These are phyloP conservation scores for Dendroctonus valens DNA, from an alignment of 1,140 invertebrate species.

Conservation along the genomic window DNA sequence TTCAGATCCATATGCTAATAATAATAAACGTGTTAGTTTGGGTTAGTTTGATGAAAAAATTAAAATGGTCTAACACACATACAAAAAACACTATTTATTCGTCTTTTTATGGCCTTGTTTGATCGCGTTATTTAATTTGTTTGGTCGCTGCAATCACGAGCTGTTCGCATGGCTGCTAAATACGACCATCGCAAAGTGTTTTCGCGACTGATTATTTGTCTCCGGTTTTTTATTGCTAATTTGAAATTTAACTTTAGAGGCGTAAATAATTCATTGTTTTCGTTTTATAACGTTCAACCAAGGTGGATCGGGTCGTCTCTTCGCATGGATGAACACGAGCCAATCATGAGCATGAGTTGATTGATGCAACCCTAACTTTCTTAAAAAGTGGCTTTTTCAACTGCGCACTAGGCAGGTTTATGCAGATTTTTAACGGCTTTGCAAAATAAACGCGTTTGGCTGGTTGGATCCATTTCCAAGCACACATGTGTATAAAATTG, in stretches of 20 bases:
- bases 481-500: neutral
- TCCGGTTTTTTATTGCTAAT: neutral
- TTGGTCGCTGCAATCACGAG: neutral
- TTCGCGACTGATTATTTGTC: constrained; percentile 3
- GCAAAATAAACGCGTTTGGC: constrained; percentile 11
- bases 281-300: neutral
- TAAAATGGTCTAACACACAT: neutral
- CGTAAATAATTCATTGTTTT: constrained; percentile 10
- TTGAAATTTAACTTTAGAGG: constrained; percentile 4
- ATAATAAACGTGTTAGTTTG: neutral
- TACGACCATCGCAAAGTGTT: neutral
- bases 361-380: too few species aligned
- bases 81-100: neutral
- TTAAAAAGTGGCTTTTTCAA: too few species aligned
- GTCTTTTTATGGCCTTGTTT: neutral
- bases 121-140: neutral
- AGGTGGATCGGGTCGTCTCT: neutral
- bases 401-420: too few species aligned
- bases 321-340: too few species aligned
- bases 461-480: neutral
- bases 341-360: too few species aligned
- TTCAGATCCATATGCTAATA: neutral
- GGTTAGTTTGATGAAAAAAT: neutral
- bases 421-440: neutral
- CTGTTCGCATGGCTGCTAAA: neutral